Conservation (phyloP, 2,797 vertebrate genomes). For the Dendrocincla tyrannina region DNA sequence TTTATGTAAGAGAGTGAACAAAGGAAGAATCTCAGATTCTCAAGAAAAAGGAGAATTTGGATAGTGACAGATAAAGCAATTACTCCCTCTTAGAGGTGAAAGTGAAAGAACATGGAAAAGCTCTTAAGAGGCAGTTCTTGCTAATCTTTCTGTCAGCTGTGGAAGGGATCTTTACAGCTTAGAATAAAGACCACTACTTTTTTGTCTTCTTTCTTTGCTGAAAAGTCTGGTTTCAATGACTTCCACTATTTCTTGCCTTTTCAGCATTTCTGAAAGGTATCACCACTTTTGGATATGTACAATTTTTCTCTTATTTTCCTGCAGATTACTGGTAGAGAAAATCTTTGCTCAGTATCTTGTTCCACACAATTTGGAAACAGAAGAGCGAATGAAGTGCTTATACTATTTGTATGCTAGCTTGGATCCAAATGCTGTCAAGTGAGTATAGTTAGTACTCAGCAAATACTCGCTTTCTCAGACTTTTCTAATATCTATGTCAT, state of each 20-base stretch:
- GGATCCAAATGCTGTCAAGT: slow-evolving; percentile 99
- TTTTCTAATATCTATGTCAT: not conserved
- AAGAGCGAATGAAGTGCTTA: slow-evolving; percentile 99
- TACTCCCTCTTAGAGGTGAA: not conserved
- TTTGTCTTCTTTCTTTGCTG: not conserved
- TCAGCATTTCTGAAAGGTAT: not conserved
- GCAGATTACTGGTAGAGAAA: slow-evolving; percentile 95
- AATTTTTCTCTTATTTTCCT: not conserved
- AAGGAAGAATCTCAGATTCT: not conserved
- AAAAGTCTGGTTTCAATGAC: not conserved
- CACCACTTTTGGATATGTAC: not conserved
- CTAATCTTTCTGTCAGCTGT: not conserved
- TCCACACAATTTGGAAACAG: slow-evolving; percentile 97
- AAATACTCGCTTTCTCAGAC: not conserved
- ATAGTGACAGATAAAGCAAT: not conserved
- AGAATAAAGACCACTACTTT: not conserved
- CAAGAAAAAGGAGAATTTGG: not conserved
- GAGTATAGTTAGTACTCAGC: slow-evolving; percentile 55
- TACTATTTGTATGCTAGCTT: slow-evolving; percentile 98
- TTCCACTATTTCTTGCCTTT: not conserved
- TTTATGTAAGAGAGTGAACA: not conserved
- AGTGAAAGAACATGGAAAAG: not conserved
- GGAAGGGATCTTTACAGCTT: not conserved
- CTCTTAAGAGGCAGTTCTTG: not conserved
- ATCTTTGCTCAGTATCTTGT: slow-evolving; percentile 99